Base-by-base conservation (phyloP, 1,140 invertebrate species). In the Gonioctena quinquepunctata region DNA sequence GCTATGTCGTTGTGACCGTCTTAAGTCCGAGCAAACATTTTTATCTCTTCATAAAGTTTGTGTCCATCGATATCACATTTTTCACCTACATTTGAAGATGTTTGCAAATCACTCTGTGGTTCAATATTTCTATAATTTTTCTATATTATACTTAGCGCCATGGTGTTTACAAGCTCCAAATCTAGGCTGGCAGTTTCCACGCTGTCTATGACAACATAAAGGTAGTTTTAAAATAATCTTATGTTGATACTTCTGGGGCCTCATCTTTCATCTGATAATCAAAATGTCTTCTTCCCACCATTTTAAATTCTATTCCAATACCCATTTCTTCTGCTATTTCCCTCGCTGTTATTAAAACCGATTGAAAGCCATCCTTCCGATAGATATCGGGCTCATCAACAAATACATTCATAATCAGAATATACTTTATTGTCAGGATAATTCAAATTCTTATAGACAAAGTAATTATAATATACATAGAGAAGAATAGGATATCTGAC, bases 21-120 rank as follows among this genome's bases (percentile, higher is more conserved):
- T 61, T 68, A n/a, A n/a, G n/a, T n/a, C n/a, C n/a, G n/a, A n/a
- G n/a, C n/a, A n/a, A n/a, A n/a, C n/a, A n/a, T n/a, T 60, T 21
- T 60, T 42, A 33, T 7, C n/a, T 33, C 28, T 33, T 33, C 28
- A 13, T 33, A 33, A 0, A 33, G n/a, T 33, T 33, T 57, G 49
- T 61, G 56, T 68, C 66, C 56, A 62, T 68, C 49, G 61, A 62
- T 62, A 61, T 61, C 66, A 68, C 27, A 68, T 68, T 26, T 23
- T 68, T 68, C 66, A 26, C 25, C 66, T 68, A 68, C 66, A 61
- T 56, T 61, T 22, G 61, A 22, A 50, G 57, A 68, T 68, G 42
- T 68, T 66, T 66, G 48, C 64, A 65, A 65, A 42, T 64, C 48
- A 33, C 0, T 52, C 1, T 16, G 16, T 52, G 61, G 56, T 61